Base-by-base conservation (phyloP, 2,888 invertebrate genomes). In the Abrostola tripartita region DNA sequence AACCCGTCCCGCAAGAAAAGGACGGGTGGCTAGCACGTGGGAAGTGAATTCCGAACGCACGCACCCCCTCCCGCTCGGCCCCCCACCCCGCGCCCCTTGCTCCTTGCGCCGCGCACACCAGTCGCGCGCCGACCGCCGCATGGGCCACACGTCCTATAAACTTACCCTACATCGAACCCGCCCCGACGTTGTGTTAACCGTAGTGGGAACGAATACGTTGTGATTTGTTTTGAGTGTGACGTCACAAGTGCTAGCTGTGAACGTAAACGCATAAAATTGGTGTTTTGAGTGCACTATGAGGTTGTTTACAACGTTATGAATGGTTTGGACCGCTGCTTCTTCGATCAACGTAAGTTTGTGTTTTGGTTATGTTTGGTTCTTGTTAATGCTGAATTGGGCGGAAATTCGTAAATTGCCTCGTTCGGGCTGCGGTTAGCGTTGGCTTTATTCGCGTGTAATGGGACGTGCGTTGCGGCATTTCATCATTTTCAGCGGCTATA, bases 251-350 rank as follows among this genome's bases (percentile, higher is more conserved):
- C 84, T 81, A 84, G 82, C 88, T 88, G 90, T 90, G 90, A 88
- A 89, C 90, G 88, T 87, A 86, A 87, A 88, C 83, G 79, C 74
- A 77, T 84, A 85, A 83, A 84, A 87, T 81, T 90, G 86, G 92
- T 90, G 92, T 89, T 86, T 89, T 90, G 76, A 87, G 94, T 94
- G 93, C 93, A 93, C 89, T 92, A 94, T 94, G 94, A 90, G 88
- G 92, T 91, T 92, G 88, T 91, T 87, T 81, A 84, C 85, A 87
- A 88, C 90, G 94, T 94, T 91, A 94, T 94, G 94, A 94, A 94
- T 94, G 94, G 94, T 92, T 90, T 94, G 92, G 94, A 94, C 91
- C 93, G 94, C 89, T 94, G 94, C 89, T 94, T 94, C 92, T 94
- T 94, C 92, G 94, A 94, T 92, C 94, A 94, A 93, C 94, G 94